These are phyloP conservation scores for Mesaphorura yosii DNA, from an alignment of 1,140 invertebrate genomes.

Conservation along the genomic window DNA sequence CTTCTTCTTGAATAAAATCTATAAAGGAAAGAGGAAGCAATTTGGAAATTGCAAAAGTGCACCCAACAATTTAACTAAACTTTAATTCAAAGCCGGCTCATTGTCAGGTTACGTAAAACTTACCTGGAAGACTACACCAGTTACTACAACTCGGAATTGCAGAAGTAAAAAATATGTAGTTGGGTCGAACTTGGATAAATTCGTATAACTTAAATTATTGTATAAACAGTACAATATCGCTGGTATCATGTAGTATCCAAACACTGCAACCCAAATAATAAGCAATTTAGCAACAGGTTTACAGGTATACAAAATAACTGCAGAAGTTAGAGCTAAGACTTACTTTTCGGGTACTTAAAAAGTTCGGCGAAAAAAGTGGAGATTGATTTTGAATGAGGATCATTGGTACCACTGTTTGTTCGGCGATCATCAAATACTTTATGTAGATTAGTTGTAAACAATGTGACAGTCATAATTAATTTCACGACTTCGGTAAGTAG, in stretches of 20 bases:
- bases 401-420: too few relatives aligned
- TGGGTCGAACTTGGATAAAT: constrained; percentile 80
- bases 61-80: neutral
- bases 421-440: too few relatives aligned
- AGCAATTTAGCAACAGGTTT: constrained; percentile 11
- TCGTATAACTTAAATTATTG: constrained; percentile 87
- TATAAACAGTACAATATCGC: constrained; percentile 85
- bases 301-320: neutral
- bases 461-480: too few relatives aligned
- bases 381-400: constrained; percentile 14
- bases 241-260: constrained; percentile 79
- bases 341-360: constrained; percentile 24
- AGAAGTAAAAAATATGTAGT: constrained; percentile 89
- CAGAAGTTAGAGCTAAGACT: neutral
- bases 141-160: constrained; percentile 83
- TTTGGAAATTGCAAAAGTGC: neutral
- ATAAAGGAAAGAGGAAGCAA: neutral
- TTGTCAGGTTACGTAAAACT: too few relatives aligned
- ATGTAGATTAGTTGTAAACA: too few relatives aligned
- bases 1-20: constrained; percentile 76
- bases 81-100: too few relatives aligned
- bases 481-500: constrained; percentile 79
- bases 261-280: constrained; percentile 44
- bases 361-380: constrained; percentile 15
- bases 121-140: constrained; percentile 86